Conservation (phyloP, 2,888 invertebrate species). For the Phaonia tiefii region DNA sequence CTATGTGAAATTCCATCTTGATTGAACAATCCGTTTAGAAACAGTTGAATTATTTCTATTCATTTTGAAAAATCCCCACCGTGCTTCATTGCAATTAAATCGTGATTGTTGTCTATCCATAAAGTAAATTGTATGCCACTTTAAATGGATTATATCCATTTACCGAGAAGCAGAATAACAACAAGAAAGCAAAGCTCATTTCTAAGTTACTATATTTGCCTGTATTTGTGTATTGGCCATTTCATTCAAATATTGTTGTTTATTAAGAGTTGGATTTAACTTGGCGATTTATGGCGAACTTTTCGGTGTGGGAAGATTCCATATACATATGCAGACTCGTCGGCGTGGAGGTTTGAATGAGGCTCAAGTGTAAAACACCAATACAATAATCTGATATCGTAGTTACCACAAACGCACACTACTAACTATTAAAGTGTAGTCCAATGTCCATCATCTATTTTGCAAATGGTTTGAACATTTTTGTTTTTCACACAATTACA, state of each 20-base stretch:
- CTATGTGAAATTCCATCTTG: too few species aligned
- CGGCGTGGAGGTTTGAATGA: not conserved
- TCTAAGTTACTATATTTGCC: slow-evolving; percentile 37
- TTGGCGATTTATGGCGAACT: too few species aligned
- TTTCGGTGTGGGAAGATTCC: too few species aligned
- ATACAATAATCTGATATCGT: slow-evolving; percentile 30
- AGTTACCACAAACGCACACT: not conserved
- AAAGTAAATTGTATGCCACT: slow-evolving; percentile 54
- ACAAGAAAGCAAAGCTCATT: too few species aligned
- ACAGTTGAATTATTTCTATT: too few species aligned
- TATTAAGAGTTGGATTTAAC: slow-evolving; percentile 29
- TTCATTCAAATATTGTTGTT: slow-evolving; percentile 47
- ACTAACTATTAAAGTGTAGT: not conserved
- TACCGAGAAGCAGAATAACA: too few species aligned
- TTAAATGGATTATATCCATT: slow-evolving; percentile 55
- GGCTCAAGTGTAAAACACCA: slow-evolving; percentile 15
- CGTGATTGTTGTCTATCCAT: slow-evolving; percentile 56
- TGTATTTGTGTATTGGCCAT: slow-evolving; percentile 1
- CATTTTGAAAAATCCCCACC: too few species aligned
- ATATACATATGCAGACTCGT: not conserved
- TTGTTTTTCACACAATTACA: slow-evolving; percentile 59
- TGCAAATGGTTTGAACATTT: not conserved
- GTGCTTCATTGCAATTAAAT: too few species aligned
- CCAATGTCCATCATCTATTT: slow-evolving; percentile 37
- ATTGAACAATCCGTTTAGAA: too few species aligned